Base-by-base conservation (phyloP, 2,113 vertebrate species). In the Solenodon paradoxus region DNA sequence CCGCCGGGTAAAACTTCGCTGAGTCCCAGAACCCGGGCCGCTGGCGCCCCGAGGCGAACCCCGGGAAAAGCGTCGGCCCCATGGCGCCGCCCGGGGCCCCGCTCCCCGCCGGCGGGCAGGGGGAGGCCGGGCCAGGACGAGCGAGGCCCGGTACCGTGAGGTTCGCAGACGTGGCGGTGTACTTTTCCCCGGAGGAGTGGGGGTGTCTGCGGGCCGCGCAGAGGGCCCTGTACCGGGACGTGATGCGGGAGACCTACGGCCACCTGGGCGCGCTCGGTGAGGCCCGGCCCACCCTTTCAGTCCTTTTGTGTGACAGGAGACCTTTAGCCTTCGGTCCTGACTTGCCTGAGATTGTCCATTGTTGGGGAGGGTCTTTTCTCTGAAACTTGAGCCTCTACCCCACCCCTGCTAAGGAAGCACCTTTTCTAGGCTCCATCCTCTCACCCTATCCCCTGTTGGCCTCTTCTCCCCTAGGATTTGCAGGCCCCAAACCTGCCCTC, bases 101-200 rank as follows among this genome's bases (percentile, higher is more conserved):
- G 24, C 45, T 49, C 61, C 63, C 10, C 5, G n/a, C 47, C 8
- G 9, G 42, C 22, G 11, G 30, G 28, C 72, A 49, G 2, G 35
- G 8, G 9, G 0, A 15, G 3, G 2, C 30, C 12, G 6, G 9
- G 12, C 45, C 72, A 2, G 45, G 42, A 3, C 12, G n/a, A 59
- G 24, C 17, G n/a, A 30, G 38, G 10, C 40, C 38, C 9, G 16
- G 47, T 9, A n/a, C 17, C 59, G 17, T 53, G 72, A 78, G 17
- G 6, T 78, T n/a, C n/a, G n/a, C n/a, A n/a, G n/a, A n/a, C n/a
- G n/a, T n/a, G n/a, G n/a, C n/a, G n/a, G n/a, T n/a, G n/a, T n/a
- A n/a, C n/a, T n/a, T n/a, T n/a, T n/a, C n/a, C n/a, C n/a, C n/a
- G n/a, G n/a, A n/a, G n/a, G n/a, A n/a, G n/a, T n/a, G n/a, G n/a